Conservation (phyloP, 2,113 vertebrate species). For the Corythaixoides concolor region DNA sequence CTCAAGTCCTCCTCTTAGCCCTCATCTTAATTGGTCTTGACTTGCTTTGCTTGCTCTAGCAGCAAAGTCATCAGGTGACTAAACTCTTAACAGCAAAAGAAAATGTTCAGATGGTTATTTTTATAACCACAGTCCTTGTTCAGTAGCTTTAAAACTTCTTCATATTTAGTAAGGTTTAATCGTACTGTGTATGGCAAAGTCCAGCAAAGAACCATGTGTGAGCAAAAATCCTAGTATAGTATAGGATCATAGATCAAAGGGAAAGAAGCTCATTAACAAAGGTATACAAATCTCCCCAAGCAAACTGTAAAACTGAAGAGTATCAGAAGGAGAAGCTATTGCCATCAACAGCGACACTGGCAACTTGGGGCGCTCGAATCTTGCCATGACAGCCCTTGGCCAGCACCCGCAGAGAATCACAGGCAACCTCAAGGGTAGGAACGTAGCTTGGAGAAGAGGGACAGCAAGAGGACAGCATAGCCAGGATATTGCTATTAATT, state of each 20-base stretch:
- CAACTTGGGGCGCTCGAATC: background rate
- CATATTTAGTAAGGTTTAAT: background rate
- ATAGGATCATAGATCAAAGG: background rate
- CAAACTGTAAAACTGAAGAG: background rate
- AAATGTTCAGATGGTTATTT: background rate
- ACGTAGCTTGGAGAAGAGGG: background rate
- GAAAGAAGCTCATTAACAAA: background rate
- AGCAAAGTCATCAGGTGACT: background rate
- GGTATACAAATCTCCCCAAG: background rate
- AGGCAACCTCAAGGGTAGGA: background rate
- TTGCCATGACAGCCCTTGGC: background rate
- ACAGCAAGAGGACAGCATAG: background rate
- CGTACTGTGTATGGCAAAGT: background rate
- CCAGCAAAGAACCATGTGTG: background rate
- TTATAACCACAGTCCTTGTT: background rate
- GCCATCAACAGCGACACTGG: accelerated
- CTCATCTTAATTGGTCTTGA: background rate
- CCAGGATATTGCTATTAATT: background rate
- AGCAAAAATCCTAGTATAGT: background rate
- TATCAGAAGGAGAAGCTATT: background rate
- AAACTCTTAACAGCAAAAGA: background rate
- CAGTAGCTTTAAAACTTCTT: background rate
- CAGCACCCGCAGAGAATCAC: background rate
- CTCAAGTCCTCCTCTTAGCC: background rate
- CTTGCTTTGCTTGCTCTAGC: background rate